These are phyloP conservation scores for Gallinago media DNA, from an alignment of 2,113 vertebrate genomes.

Conservation along the genomic window DNA sequence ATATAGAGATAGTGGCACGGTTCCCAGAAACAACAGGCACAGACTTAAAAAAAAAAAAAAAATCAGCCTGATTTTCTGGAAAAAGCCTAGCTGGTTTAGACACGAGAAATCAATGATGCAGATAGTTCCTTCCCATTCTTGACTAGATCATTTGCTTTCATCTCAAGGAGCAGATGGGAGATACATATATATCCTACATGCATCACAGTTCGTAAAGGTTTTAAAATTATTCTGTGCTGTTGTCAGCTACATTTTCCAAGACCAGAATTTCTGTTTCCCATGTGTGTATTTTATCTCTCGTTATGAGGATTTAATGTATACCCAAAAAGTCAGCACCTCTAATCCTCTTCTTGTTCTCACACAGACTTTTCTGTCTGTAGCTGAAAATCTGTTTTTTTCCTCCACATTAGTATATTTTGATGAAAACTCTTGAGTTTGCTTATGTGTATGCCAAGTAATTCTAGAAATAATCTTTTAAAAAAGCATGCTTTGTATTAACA, in stretches of 20 bases:
- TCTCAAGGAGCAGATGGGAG: slow-evolving; percentile 26
- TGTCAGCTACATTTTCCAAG: neutral
- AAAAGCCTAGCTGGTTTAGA: neutral
- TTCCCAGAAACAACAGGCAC: slow-evolving; percentile 12
- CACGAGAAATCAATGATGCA: neutral
- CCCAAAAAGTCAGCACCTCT: neutral
- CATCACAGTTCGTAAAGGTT: neutral
- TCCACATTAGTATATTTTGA: neutral
- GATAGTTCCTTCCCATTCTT: neutral
- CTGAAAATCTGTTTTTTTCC: neutral
- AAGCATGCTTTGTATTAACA: neutral
- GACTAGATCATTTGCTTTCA: neutral
- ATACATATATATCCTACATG: neutral
- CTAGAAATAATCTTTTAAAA: neutral
- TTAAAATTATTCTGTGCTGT: neutral
- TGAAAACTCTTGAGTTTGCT: neutral
- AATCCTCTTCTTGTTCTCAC: neutral
- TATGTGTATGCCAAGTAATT: neutral
- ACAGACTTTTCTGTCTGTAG: neutral
- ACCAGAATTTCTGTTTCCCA: neutral
- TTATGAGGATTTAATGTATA: neutral
- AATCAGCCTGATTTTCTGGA: neutral
- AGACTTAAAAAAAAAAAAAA: neutral
- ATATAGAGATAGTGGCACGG: neutral
- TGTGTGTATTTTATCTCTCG: neutral